A percentile compares a stretch with the other conserved stretches of the same genome.
Evolutionary conservation across 2,888 invertebrate genomes (phyloP).

Genomic region (Lumbricus terrestris): DNA sequence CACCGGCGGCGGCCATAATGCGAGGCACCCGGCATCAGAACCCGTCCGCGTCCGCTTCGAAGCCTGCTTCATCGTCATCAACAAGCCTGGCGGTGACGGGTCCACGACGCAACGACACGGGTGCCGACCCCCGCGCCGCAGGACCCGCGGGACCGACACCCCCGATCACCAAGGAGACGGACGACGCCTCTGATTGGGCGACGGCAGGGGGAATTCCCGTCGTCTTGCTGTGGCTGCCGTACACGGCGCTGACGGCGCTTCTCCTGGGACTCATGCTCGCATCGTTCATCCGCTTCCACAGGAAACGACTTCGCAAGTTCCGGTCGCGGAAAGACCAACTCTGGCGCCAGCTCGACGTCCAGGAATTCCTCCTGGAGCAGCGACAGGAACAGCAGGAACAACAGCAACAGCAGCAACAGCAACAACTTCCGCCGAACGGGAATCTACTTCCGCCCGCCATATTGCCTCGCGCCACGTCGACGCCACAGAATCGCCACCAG

Average conservation of each 20-base stretch:
- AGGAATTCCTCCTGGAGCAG: not conserved
- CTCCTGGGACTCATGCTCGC: conserved; percentile 17
- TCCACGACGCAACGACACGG: not conserved
- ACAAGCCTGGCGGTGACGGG: not conserved
- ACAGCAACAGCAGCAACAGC: not conserved
- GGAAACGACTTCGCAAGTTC: conserved; percentile 11
- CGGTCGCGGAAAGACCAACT: conserved; percentile 21
- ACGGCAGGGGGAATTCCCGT: not conserved
- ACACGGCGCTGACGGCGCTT: conserved; percentile 12
- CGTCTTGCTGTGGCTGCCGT: conserved; percentile 20
- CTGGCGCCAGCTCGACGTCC: conserved; percentile 7
- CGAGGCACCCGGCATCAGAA: not conserved
- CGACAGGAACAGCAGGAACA: too few species aligned
- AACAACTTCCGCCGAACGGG: not conserved
- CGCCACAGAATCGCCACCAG: not conserved
- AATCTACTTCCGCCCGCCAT: conserved; percentile 15
- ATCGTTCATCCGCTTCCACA: conserved; percentile 19
- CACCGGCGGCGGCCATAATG: not conserved
- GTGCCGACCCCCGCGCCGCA: not conserved
- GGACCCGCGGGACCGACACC: not conserved
- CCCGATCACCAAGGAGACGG: not conserved
- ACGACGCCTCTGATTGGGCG: not conserved
- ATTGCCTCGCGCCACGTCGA: not conserved
- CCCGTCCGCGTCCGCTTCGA: not conserved
- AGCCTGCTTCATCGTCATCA: not conserved